phyloP scores from a whole-genome alignment of 2,113 vertebrate species.

The Cyphomyrus plagiostoma region DNA sequence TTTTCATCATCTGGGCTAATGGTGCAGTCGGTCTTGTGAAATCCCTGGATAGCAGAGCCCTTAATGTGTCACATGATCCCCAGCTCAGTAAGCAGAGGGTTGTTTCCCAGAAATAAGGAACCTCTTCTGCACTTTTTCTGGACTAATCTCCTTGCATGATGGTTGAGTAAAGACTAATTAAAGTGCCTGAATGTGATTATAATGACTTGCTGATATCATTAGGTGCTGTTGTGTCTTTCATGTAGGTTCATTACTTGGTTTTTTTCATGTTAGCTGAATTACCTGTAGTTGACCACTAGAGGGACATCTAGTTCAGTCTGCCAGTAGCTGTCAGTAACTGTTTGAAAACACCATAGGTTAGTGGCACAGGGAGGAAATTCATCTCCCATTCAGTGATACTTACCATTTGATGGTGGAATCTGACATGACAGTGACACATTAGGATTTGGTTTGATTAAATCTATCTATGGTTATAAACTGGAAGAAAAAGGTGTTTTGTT shows the following conservation, averaged over 20 bases:
- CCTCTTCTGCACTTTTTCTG: background rate
- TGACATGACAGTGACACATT: background rate
- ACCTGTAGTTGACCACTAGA: background rate
- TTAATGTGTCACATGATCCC: background rate
- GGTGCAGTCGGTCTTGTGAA: background rate
- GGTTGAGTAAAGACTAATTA: background rate
- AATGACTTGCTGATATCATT: background rate
- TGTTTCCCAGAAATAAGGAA: background rate
- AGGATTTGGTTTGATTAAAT: background rate
- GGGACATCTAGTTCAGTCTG: background rate
- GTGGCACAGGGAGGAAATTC: background rate
- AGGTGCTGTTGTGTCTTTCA: background rate
- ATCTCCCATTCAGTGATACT: background rate
- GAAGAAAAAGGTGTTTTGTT: background rate
- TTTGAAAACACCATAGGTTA: background rate
- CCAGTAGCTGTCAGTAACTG: background rate
- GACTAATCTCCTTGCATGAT: background rate
- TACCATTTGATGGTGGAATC: background rate
- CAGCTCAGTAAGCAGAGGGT: background rate
- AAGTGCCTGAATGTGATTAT: background rate
- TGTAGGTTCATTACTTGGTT: background rate
- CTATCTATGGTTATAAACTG: background rate
- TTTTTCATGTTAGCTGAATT: background rate
- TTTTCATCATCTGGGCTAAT: background rate
- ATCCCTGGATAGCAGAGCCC: background rate